Conservation (phyloP, 2,797 vertebrate species). For the Squalus acanthias region DNA sequence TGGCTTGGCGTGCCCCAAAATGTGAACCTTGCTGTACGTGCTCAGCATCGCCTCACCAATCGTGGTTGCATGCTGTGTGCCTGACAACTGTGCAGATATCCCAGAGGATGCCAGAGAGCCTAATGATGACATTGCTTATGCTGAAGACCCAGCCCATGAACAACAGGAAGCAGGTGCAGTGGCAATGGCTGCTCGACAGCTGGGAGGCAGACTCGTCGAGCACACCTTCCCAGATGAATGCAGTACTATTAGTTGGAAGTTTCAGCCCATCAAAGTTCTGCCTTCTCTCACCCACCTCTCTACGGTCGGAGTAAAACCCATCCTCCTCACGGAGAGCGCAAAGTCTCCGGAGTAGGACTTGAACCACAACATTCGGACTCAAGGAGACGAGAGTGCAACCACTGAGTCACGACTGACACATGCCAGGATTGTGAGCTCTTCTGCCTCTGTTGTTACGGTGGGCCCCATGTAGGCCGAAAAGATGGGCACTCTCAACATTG, state of each 20-base stretch:
- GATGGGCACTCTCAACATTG: not conserved
- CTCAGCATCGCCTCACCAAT: not conserved
- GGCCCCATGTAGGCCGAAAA: not conserved
- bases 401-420: not conserved
- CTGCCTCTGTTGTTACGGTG: too few species aligned
- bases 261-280: not conserved
- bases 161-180: not conserved
- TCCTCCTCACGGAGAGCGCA: too few species aligned
- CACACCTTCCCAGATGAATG: not conserved
- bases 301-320: not conserved
- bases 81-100: not conserved
- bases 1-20: not conserved
- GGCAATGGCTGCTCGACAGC: not conserved
- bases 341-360: not conserved
- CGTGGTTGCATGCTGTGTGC: not conserved
- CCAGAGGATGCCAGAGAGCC: not conserved
- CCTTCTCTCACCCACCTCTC: not conserved
- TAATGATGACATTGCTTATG: not conserved
- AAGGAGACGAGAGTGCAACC: not conserved
- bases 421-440: not conserved
- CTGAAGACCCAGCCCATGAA: not conserved
- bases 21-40: not conserved
- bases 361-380: not conserved
- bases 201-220: not conserved
- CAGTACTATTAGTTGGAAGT: not conserved